Percentiles rank a stretch among this genome's conserved stretches.
Evolutionary conservation across 1,140 invertebrate genomes (phyloP).

Genomic region (Musca vetustissima): DNA sequence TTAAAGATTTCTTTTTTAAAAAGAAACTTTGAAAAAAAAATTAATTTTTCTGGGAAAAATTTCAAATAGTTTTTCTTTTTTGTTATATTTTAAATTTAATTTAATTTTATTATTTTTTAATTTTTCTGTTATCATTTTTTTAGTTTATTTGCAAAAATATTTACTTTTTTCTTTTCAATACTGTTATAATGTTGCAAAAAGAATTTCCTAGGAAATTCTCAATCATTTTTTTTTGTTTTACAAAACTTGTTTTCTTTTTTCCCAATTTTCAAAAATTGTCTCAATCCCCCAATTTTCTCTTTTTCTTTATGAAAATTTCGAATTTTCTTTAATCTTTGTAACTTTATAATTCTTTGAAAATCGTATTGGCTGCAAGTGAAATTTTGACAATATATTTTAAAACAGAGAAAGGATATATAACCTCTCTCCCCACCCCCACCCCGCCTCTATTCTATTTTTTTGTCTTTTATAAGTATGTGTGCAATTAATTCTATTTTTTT

Average conservation of each 20-base stretch:
- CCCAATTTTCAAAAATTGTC: constrained; percentile 18
- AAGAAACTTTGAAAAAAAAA: constrained; percentile 22
- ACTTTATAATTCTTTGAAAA: no score
- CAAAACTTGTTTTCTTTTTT: not conserved
- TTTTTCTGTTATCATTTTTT: constrained; percentile 10
- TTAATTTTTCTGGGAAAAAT: constrained; percentile 5
- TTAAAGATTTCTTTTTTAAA: constrained; percentile 6
- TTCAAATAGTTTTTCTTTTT: not conserved
- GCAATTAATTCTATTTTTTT: constrained; percentile 20
- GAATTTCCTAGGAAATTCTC: no score
- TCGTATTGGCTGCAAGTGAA: not conserved
- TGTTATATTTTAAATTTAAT: not conserved
- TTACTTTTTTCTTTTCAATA: not conserved
- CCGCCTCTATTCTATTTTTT: no score
- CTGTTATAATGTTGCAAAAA: no score
- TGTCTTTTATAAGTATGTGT: constrained; percentile 10
- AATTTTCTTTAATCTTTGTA: not conserved
- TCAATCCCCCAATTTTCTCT: not conserved
- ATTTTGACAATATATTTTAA: not conserved
- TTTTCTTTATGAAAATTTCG: not conserved
- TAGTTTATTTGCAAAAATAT: not conserved
- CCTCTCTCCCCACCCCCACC: no score
- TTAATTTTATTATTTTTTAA: not conserved
- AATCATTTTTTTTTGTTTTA: no score
- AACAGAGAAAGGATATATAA: no score